Evolutionary conservation across 2,797 vertebrate genomes (phyloP), one percentile per base, ranked within the genome.

Genomic region (Lithobates sylvaticus): DNA sequence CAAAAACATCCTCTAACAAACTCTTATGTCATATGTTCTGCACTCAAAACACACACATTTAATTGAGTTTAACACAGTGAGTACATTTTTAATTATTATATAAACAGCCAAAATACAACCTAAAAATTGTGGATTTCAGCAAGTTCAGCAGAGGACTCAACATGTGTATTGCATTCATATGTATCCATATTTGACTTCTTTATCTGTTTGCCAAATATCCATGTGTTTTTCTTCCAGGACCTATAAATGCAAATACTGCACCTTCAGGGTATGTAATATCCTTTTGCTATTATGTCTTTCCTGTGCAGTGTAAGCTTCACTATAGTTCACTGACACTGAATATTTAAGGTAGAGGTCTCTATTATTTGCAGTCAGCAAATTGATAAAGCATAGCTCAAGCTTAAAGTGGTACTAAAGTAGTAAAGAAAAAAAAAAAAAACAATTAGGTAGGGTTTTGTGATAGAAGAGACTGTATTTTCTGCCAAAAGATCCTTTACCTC

Each of bases 141-240:
- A 65, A 71, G 34, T 54, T 68, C 42, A 81, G 54, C 73, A 34
- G 13, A 8, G n/a, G 1, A n/a, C 12, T 32, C 67, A 29, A 68
- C 75, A 78, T 78, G 39, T 72, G 83, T 12, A 78, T 5, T 54
- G 15, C 18, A 54, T 78, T 47, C 23, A 39, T 58, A 77, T 42
- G 42, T 47, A 70, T 78, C 44, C 74, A 77, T 84, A 84, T 78
- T 64, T 78, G 75, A 78, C 32, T 71, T 44, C 77, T 71, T 84
- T 26, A 71, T 84, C 50, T 71, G 39, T 73, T 47, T 72, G 47
- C 76, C 64, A 39, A 54, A 64, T 58, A 44, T 65, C 36, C 85
- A 77, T 86, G 65, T 86, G 73, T 86, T 82, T 70, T 82, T 54
- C 77, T 73, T 81, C 69, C 10, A 71, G 73, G 36, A 8, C 42